phyloP scores from a whole-genome alignment of 2,888 invertebrate species.

The Sacculina carcini region DNA sequence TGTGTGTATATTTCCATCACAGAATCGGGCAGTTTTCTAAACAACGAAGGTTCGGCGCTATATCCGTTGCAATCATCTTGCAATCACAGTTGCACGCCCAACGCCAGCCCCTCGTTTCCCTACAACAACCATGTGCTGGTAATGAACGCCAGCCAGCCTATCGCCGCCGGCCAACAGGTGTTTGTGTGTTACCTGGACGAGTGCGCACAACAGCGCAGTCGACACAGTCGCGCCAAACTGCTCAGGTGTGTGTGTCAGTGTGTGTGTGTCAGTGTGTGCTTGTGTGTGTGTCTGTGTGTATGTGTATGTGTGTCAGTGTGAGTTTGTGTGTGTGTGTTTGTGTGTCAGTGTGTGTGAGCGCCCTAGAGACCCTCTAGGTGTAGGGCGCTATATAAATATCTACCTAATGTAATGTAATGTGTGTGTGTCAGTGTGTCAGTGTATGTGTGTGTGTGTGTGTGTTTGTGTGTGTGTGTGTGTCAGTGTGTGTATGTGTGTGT shows the following conservation, averaged over 20 bases:
- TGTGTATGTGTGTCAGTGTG: no score
- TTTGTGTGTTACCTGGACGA: conserved; percentile 72
- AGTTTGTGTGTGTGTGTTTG: no score
- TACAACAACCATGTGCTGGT: conserved; percentile 38
- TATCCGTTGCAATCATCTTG: conserved; percentile 60
- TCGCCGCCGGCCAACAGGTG: conserved; percentile 59
- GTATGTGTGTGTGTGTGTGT: no score
- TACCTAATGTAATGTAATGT: no score
- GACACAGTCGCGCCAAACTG: conserved; percentile 62
- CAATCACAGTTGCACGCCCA: conserved; percentile 78
- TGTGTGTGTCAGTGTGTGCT: no score
- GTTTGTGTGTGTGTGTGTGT: no score
- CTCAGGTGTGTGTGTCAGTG: conserved; percentile 20
- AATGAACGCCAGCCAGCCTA: conserved; percentile 33
- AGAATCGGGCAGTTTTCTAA: conserved; percentile 44
- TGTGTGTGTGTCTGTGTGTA: no score
- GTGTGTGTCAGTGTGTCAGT: no score
- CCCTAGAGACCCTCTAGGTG: no score
- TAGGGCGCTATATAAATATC: no score
- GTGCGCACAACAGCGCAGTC: conserved; percentile 46
- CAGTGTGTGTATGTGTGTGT: no score
- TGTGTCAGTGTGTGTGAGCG: no score
- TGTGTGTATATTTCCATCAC: conserved; percentile 5
- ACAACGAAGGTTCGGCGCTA: conserved; percentile 75
- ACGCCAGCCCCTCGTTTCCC: conserved; percentile 58